Evolutionary conservation across 2,888 invertebrate genomes (phyloP).

Genomic region (Parnassius mnemosyne): DNA sequence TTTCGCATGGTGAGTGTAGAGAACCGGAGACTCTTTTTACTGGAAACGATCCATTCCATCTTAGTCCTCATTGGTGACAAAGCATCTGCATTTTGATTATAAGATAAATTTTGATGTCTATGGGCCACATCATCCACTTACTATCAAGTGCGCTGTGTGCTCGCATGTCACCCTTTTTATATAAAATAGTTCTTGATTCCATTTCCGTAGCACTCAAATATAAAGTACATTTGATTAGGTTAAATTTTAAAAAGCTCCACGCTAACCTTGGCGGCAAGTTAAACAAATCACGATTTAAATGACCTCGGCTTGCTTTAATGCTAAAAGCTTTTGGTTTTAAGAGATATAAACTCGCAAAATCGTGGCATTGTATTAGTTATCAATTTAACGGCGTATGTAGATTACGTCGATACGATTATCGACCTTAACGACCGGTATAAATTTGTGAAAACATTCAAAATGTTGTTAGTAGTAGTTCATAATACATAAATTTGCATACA

Average conservation of each 20-base stretch:
- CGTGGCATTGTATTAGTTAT: slow-evolving; percentile 5
- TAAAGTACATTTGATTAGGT: slow-evolving; percentile 10
- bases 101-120: no score
- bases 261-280: not conserved
- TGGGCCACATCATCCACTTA: no score
- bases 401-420: slow-evolving; percentile 13
- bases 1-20: no score
- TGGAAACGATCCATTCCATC: no score
- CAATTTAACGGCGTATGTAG: not conserved
- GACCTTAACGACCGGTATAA: not conserved
- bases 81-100: no score
- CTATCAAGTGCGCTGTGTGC: no score
- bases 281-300: slow-evolving; percentile 21
- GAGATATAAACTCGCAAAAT: slow-evolving; percentile 19
- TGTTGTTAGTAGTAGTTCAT: not conserved
- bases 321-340: slow-evolving; percentile 23
- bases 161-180: no score
- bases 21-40: no score
- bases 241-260: slow-evolving; percentile 6
- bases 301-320: slow-evolving; percentile 8
- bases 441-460: slow-evolving; percentile 3
- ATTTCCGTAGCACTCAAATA: not conserved
- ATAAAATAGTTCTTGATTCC: no score
- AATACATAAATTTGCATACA: slow-evolving; percentile 11
- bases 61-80: no score